Conservation (phyloP, 2,797 vertebrate genomes). For the Parauchenoglanis ngamensis region DNA sequence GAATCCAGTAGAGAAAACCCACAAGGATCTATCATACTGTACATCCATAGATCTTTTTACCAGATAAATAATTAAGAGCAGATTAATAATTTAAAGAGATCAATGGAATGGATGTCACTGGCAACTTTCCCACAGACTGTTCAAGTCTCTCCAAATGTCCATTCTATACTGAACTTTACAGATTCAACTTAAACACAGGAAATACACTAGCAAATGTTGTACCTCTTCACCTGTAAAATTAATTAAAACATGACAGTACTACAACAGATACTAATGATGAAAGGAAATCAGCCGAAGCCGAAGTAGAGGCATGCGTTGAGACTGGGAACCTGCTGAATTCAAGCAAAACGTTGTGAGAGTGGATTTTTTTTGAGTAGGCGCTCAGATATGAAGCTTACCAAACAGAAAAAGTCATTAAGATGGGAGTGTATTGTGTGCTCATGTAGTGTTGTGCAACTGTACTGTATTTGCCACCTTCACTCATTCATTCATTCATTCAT, state of each 20-base stretch:
- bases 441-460: background rate
- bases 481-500: background rate
- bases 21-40: conserved; percentile 57
- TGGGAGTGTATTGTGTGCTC: background rate
- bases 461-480: background rate
- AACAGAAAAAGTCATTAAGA: background rate
- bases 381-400: background rate
- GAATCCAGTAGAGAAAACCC: conserved; percentile 67
- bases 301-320: background rate
- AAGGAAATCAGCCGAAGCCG: background rate
- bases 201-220: background rate
- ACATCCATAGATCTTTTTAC: conserved; percentile 77
- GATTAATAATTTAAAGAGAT: conserved; percentile 71
- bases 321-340: no score
- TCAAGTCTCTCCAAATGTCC: conserved; percentile 30
- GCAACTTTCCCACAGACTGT: conserved; percentile 51
- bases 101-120: conserved; percentile 64
- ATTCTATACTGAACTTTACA: background rate
- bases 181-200: background rate
- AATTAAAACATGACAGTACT: background rate
- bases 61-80: conserved; percentile 71
- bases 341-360: background rate
- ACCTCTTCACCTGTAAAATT: no score
- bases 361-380: background rate
- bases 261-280: background rate